These are phyloP conservation scores for Euthynnus affinis DNA, from an alignment of 2,797 vertebrate species.

Conservation along the genomic window DNA sequence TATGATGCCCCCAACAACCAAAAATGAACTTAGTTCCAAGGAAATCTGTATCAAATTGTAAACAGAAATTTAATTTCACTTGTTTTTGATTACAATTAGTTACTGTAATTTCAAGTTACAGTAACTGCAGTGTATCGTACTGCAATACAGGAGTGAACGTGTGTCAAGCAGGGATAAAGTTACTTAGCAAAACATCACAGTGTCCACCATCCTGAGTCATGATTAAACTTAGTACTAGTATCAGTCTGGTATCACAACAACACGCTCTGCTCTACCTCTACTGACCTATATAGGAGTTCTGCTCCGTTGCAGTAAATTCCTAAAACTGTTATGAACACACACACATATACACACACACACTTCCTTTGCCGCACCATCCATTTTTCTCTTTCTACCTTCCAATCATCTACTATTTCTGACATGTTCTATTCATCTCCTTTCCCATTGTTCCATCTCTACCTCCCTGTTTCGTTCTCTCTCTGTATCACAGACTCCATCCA, in stretches of 20 bases:
- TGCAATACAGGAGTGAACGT: not conserved
- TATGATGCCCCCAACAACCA: not conserved
- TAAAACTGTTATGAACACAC: conserved; percentile 48
- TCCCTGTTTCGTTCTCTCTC: conserved; percentile 52
- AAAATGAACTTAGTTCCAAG: not conserved
- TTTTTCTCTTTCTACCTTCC: conserved; percentile 69
- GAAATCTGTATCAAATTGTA: not conserved
- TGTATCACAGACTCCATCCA: conserved; percentile 71
- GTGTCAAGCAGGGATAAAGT: not conserved
- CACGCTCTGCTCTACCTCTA: conserved; percentile 54
- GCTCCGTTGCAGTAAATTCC: conserved; percentile 39
- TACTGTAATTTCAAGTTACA: not conserved
- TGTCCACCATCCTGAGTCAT: not conserved
- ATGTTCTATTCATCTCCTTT: conserved; percentile 71
- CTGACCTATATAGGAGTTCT: conserved; percentile 72
- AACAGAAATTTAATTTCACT: not conserved
- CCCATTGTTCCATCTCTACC: conserved; percentile 71
- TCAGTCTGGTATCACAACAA: conserved; percentile 7
- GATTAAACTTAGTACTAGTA: not conserved
- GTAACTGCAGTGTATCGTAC: not conserved
- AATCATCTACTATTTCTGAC: conserved; percentile 77
- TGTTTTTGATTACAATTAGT: too few relatives aligned
- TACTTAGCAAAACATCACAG: not conserved
- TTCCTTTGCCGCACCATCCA: conserved; percentile 31
- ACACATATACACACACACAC: conserved; percentile 15